Evolutionary conservation across 2,797 vertebrate species (phyloP).

Genomic region (Falco biarmicus): DNA sequence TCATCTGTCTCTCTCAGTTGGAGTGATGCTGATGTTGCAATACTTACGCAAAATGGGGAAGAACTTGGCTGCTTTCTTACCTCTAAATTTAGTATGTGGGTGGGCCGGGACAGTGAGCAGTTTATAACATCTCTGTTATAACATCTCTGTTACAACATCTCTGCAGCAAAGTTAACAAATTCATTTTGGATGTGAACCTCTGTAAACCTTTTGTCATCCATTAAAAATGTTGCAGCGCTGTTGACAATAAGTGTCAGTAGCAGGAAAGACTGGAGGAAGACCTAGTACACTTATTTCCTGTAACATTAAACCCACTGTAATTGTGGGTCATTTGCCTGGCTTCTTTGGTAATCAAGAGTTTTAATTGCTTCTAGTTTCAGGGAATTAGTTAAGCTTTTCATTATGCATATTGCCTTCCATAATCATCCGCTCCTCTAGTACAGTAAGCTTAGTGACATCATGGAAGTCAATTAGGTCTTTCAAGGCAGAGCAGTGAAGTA

Average conservation of each 20-base stretch:
- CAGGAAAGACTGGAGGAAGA: conserved; percentile 52
- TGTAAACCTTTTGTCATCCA: conserved; percentile 3
- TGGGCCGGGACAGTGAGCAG: neutral
- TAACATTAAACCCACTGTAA: conserved; percentile 69
- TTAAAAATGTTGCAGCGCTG: conserved; percentile 37
- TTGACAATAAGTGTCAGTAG: conserved; percentile 37
- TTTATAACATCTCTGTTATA: conserved; percentile 7
- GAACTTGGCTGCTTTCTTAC: conserved; percentile 43
- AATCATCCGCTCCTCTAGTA: conserved; percentile 51
- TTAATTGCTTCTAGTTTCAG: conserved; percentile 81
- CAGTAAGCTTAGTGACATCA: conserved; percentile 75
- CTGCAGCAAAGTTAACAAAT: conserved; percentile 51
- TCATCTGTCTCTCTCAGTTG: conserved; percentile 46
- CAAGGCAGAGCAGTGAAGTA: conserved; percentile 60
- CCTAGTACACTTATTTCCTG: conserved; percentile 59
- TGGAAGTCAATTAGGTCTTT: conserved; percentile 79
- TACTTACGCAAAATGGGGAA: neutral
- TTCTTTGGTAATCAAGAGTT: conserved; percentile 80
- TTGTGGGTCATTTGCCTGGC: conserved; percentile 79
- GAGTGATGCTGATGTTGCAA: conserved; percentile 45
- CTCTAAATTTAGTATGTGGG: conserved; percentile 37
- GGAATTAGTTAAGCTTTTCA: conserved; percentile 78
- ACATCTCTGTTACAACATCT: neutral
- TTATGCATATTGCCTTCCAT: conserved; percentile 70
- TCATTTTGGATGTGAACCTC: conserved; percentile 25